phyloP scores from a whole-genome alignment of 2,113 vertebrate species.

The Cnemophilus loriae region DNA sequence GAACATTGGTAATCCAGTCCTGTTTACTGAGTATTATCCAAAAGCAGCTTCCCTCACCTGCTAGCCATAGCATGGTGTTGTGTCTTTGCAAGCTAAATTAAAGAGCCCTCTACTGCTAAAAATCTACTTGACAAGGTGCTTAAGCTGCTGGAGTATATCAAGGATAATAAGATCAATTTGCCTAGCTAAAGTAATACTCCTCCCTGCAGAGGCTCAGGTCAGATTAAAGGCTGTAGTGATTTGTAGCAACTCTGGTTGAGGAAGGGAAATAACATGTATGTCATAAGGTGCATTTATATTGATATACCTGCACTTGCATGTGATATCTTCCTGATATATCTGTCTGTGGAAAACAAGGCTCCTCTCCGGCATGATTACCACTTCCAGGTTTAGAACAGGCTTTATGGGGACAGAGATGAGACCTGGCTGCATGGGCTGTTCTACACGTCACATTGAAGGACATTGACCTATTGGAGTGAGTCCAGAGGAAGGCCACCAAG shows the following conservation, averaged over 20 bases:
- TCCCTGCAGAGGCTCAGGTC: not conserved
- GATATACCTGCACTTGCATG: not conserved
- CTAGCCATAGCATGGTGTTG: fast-evolving
- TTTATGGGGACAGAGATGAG: not conserved
- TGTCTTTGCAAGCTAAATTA: not conserved
- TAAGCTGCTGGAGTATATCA: not conserved
- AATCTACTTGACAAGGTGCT: not conserved
- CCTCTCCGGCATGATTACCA: not conserved
- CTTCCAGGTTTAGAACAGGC: not conserved
- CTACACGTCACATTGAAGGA: not conserved
- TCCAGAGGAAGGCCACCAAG: not conserved
- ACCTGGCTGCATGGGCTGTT: not conserved
- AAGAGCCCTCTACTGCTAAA: not conserved
- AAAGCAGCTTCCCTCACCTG: not conserved
- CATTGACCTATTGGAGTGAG: fast-evolving
- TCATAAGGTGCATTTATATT: not conserved
- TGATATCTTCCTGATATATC: not conserved
- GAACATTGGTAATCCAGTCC: not conserved
- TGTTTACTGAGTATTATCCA: not conserved
- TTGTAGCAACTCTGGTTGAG: not conserved
- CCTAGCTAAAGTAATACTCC: not conserved
- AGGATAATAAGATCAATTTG: not conserved
- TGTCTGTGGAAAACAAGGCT: not conserved
- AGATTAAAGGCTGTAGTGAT: not conserved
- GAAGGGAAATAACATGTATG: not conserved